Evolutionary conservation across 1,140 invertebrate genomes (phyloP), one percentile per base, ranked within the genome.

Genomic region (Caerostris extrusa): DNA sequence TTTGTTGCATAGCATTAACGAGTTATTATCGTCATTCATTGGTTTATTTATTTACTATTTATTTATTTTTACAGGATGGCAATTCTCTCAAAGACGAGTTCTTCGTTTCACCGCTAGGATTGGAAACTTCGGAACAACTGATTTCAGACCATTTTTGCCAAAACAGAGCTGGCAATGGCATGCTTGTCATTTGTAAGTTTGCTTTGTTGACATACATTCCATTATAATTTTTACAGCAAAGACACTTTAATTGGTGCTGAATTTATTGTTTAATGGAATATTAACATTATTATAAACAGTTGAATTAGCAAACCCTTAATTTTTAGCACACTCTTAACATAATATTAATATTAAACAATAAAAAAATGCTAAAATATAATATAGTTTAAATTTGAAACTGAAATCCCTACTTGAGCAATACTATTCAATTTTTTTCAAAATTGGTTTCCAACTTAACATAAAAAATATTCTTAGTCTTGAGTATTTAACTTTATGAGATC

Each of bases 161-260:
- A 99, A 99, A 95, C 97, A 98, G 95, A 96, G 98, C 34, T 99
- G 99, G 99, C 97, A 99, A 96, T 99, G 98, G 98, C 99, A 99
- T 96, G 97, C 98, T 96, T 99, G 99, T 96, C 99, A 99, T 95
- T 98, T 98, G 98, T 99, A 96, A 96, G 96, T 95, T 90, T 82
- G 5, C 0, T 61, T 69, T 83, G 1, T 69, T 14, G 56, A 7
- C 50, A 10, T 17, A 7, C 64, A 60, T 60, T 60, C 58, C 58
- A 60, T 60, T 60, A 19, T 17, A 34, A 10, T 81, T 81, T 81
- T 81, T 81, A 81, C 7, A 8, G 19, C 5, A 85, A 55, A 3
- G 10, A 61, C 12, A 14, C 10, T 14, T 61, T 61, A 61, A 61
- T 10, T 61, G 17, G 17, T 61, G 60, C 10, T 64, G 2, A 3